Evolutionary conservation across 2,113 vertebrate species (phyloP).

Genomic region (Sterna hirundo): DNA sequence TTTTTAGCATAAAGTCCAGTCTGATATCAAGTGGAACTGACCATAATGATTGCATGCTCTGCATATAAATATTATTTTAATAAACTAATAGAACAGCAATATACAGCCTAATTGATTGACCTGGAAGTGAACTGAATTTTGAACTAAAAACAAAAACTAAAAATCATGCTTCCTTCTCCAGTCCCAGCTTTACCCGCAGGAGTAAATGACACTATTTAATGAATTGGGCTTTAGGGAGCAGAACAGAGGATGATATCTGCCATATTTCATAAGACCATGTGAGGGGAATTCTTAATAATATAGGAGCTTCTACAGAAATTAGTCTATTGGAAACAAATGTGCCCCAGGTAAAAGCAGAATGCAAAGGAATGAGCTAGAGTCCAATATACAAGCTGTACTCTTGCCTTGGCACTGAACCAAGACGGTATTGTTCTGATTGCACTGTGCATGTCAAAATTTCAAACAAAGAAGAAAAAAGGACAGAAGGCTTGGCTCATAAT

Average conservation of each 20-base stretch:
- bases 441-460: background rate
- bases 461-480: background rate
- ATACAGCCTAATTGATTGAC: background rate
- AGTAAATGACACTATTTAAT: background rate
- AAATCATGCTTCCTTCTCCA: background rate
- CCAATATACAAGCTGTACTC: background rate
- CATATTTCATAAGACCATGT: background rate
- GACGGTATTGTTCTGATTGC: background rate
- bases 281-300: background rate
- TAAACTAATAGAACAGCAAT: background rate
- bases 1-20: background rate
- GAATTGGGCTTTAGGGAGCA: background rate
- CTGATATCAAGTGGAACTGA: background rate
- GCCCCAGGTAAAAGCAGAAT: background rate
- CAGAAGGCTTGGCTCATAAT: background rate
- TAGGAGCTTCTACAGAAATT: background rate
- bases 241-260: background rate
- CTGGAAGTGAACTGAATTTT: background rate
- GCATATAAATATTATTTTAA: background rate
- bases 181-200: background rate
- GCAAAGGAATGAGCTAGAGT: background rate
- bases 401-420: background rate
- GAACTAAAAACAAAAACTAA: background rate
- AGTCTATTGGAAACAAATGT: background rate
- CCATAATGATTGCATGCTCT: background rate